Evolutionary conservation across 2,113 vertebrate genomes (phyloP).

Genomic region (Protobothrops flavoviridis): DNA sequence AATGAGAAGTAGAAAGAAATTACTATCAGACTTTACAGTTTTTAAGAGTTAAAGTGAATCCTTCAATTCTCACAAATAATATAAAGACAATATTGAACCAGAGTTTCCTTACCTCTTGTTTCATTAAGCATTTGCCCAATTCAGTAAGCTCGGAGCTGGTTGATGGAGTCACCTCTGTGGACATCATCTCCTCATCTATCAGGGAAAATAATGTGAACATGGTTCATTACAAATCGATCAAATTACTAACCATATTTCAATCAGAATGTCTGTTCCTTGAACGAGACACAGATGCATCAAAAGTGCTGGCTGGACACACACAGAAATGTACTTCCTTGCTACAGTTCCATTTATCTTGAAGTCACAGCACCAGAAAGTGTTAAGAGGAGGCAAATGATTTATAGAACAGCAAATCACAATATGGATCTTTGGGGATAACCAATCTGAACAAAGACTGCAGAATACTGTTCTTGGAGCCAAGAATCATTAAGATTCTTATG

Average conservation of each 20-base stretch:
- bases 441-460: background rate
- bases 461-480: background rate
- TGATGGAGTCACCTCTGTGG: constrained; percentile 76
- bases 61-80: background rate
- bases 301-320: background rate
- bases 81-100: background rate
- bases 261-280: background rate
- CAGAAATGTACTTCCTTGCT: background rate
- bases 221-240: background rate
- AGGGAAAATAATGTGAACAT: constrained; percentile 37
- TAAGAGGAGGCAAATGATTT: background rate
- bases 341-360: background rate
- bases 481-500: background rate
- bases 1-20: background rate
- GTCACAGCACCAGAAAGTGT: background rate
- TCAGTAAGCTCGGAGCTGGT: constrained; percentile 82
- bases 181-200: constrained; percentile 91
- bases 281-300: background rate
- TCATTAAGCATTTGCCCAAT: constrained; percentile 88
- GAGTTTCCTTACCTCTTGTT: constrained; percentile 80
- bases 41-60: background rate
- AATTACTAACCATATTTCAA: background rate
- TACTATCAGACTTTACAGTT: background rate
- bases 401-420: background rate
- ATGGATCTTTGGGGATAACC: background rate